Evolutionary conservation across 2,113 vertebrate species (phyloP).

Genomic region (Ibidorhyncha struthersii): DNA sequence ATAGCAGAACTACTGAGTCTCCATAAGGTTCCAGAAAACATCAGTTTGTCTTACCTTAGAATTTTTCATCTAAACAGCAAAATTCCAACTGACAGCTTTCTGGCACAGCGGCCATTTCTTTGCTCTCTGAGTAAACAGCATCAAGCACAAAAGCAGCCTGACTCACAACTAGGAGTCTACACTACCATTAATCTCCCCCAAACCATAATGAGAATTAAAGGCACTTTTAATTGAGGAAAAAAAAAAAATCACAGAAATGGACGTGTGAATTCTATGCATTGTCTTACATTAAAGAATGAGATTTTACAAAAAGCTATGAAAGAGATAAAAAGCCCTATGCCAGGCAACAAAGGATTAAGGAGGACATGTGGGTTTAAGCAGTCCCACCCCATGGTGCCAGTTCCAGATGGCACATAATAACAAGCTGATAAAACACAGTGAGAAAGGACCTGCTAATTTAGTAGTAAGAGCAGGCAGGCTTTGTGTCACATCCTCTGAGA

Average conservation of each 20-base stretch:
- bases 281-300: background rate
- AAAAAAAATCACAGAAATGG: background rate
- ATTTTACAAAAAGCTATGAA: background rate
- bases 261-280: background rate
- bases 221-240: background rate
- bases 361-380: background rate
- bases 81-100: background rate
- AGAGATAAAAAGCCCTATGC: background rate
- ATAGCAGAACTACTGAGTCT: background rate
- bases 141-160: background rate
- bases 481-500: background rate
- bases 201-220: background rate
- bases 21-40: background rate
- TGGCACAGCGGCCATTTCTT: background rate
- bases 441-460: background rate
- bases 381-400: background rate
- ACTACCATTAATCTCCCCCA: background rate
- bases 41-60: rapidly evolving
- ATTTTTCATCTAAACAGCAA: background rate
- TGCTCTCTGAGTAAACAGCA: background rate
- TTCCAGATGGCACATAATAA: background rate
- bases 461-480: background rate
- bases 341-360: background rate
- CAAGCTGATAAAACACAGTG: background rate
- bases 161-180: background rate